Conservation (phyloP, 2,888 invertebrate species). For the Zelleria hepariella region DNA sequence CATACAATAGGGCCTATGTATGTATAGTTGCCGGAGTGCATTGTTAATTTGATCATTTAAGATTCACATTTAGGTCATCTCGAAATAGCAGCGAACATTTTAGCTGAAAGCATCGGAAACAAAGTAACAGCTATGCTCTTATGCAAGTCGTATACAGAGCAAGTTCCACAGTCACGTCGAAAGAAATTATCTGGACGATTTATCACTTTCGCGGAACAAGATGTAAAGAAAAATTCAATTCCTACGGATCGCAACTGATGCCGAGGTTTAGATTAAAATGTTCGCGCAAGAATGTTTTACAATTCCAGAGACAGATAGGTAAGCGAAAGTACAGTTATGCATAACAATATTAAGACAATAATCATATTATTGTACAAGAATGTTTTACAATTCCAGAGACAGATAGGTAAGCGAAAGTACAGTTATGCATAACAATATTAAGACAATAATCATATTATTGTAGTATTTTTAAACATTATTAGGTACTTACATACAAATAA, state of each 20-base stretch:
- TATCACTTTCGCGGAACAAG: neutral
- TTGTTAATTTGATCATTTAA: neutral
- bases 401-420: neutral
- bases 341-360: neutral
- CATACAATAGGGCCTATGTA: conserved; percentile 12
- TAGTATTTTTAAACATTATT: neutral
- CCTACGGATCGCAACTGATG: neutral
- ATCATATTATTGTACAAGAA: neutral
- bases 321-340: neutral
- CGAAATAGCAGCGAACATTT: neutral
- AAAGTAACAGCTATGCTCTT: neutral
- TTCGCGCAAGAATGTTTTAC: neutral
- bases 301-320: neutral
- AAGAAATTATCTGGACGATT: neutral
- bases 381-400: neutral
- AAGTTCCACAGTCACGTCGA: neutral
- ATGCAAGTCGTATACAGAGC: neutral
- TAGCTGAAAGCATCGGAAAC: neutral
- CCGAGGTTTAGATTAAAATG: neutral
- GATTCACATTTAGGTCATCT: neutral
- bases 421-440: neutral
- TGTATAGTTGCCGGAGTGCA: neutral
- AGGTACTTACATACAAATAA: neutral
- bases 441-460: neutral
- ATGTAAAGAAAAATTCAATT: neutral